Conservation (phyloP, 2,113 vertebrate species). For the Struthidea cinerea region DNA sequence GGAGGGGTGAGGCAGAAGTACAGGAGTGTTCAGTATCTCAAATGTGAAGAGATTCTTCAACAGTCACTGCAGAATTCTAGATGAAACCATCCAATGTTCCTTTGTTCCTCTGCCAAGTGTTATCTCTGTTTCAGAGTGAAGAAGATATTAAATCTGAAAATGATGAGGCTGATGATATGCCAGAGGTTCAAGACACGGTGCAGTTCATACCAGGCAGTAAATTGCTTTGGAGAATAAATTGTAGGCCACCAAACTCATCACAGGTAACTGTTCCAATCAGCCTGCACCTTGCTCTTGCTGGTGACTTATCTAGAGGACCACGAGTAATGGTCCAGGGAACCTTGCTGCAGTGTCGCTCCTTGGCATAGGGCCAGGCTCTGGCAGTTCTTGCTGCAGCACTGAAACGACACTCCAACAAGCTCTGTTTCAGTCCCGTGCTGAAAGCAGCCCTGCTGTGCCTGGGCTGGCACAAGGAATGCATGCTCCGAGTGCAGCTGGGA, state of each 20-base stretch:
- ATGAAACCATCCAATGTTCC: not conserved
- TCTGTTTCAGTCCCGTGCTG: not conserved
- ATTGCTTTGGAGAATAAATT: slow-evolving; percentile 92
- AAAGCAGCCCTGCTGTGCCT: not conserved
- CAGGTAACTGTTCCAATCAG: slow-evolving; percentile 68
- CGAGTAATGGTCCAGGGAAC: not conserved
- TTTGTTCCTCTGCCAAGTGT: not conserved
- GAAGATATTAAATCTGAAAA: slow-evolving; percentile 72
- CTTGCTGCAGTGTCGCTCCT: not conserved
- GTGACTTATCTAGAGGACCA: not conserved
- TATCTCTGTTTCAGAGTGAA: slow-evolving; percentile 69
- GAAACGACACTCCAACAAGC: not conserved
- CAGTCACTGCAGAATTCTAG: not conserved
- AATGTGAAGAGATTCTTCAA: not conserved
- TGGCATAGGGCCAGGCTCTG: not conserved
- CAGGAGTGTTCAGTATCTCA: not conserved
- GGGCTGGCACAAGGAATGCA: not conserved
- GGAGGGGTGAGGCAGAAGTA: not conserved
- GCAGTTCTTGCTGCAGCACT: not conserved
- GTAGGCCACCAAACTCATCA: slow-evolving; percentile 86
- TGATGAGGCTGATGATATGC: slow-evolving; percentile 87
- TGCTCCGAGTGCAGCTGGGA: not conserved
- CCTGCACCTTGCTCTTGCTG: not conserved
- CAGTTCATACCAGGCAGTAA: slow-evolving; percentile 90
- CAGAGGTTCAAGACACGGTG: slow-evolving; percentile 88